Conservation (phyloP, 2,797 vertebrate species). For the Sparus aurata region DNA sequence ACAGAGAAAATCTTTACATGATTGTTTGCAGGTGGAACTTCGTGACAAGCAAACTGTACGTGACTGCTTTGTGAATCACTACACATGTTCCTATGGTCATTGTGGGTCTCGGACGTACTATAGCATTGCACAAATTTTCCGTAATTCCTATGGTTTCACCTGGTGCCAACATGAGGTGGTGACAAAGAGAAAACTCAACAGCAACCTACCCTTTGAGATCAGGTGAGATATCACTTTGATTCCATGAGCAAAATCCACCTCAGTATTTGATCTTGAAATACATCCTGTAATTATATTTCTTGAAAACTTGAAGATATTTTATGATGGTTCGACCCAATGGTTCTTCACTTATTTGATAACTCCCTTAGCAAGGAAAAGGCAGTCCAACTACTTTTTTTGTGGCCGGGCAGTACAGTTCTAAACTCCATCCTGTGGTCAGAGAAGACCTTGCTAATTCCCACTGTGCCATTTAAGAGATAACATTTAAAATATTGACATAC, state of each 20-base stretch:
- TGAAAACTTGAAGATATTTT: too few species aligned
- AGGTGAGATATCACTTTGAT: conserved; percentile 2
- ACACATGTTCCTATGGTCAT: background rate
- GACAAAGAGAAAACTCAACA: background rate
- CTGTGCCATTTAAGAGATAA: too few species aligned
- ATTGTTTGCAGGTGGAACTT: conserved; percentile 41
- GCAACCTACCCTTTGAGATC: conserved; percentile 33
- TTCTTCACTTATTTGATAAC: too few species aligned
- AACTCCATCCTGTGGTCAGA: too few species aligned
- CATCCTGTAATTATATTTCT: background rate
- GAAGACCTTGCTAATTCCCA: background rate
- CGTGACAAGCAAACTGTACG: background rate
- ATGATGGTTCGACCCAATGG: too few species aligned
- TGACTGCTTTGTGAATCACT: rapidly evolving
- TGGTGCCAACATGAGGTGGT: background rate
- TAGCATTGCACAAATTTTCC: rapidly evolving
- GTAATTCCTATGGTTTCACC: rapidly evolving
- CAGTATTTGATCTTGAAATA: background rate
- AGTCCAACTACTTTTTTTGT: too few species aligned
- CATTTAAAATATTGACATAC: background rate
- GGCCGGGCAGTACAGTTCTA: too few species aligned
- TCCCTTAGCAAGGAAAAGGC: too few species aligned
- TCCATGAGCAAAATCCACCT: too few species aligned
- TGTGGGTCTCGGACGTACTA: background rate
- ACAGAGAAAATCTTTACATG: background rate